Conservation (phyloP, 2,888 invertebrate species). For the Camponotus fellah region DNA sequence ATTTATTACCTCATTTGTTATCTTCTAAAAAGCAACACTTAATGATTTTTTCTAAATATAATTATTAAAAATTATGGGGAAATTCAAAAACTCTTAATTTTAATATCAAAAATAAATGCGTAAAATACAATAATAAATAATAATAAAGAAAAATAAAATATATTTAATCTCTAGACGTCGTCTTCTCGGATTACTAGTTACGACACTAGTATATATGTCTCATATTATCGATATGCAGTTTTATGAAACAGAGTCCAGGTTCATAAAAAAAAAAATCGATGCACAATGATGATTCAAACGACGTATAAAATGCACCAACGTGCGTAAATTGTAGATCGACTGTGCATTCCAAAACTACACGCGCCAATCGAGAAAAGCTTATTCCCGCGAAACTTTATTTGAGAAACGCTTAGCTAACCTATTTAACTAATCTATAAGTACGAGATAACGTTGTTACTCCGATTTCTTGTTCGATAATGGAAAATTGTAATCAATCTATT, state of each 20-base stretch:
- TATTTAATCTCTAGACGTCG: neutral
- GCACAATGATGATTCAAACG: neutral
- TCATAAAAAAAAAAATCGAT: neutral
- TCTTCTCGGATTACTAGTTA: neutral
- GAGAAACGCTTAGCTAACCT: neutral
- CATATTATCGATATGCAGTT: slow-evolving; percentile 1
- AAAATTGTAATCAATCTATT: neutral
- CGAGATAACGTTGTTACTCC: neutral
- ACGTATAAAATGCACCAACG: neutral
- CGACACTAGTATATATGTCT: neutral
- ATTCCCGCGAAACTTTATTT: neutral
- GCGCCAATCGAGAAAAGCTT: neutral
- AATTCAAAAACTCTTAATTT: neutral
- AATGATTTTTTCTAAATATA: neutral
- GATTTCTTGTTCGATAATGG: neutral
- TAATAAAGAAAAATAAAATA: neutral
- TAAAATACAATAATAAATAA: neutral
- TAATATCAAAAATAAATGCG: neutral
- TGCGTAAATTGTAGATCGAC: slow-evolving; percentile 19
- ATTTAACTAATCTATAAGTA: neutral
- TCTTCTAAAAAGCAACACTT: neutral
- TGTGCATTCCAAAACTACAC: neutral
- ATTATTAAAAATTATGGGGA: neutral
- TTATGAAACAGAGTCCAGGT: neutral
- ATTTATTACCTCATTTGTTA: neutral